Base-by-base conservation (phyloP, 2,888 invertebrate genomes). In the Ennomos erosarius region DNA sequence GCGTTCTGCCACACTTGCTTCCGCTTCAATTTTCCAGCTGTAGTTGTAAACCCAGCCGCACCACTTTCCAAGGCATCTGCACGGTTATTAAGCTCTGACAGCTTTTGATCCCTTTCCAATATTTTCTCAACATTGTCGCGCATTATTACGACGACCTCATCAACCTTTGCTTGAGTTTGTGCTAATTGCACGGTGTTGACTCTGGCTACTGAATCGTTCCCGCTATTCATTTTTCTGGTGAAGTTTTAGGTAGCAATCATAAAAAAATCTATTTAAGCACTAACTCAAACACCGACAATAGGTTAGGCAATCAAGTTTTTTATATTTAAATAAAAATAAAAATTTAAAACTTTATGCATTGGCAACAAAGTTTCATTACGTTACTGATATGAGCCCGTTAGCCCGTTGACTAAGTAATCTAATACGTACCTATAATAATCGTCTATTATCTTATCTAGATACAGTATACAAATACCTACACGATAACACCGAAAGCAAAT, bases 1-100 rank as follows among this genome's bases (percentile, higher is more conserved):
- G 98, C 94, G 91, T 99, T 99, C 92, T 98, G 98, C 96, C 98
- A 96, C 98, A 98, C 98, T 85, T 98, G 98, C 91, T 99, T 99
- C 84, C 98, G 94, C 92, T 99, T 99, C 73, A 99, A 94, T 93
- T 98, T 98, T 66, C 98, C 98, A 70, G 99, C 58, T 0, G 52
- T 52, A 1, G 42, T 47, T 8, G 52, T 49, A 35, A 59, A 59
- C 35, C 98, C 85, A 98, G 98, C 76, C 98, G 98, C 91, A 99
- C 98, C 98, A 83, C 97, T 97, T 79, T 98, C 98, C 68, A 98
- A 91, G 62, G 98, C 98, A 94, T 99, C 99, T 81, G 98, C 99
- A 83, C 98, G 94, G 84, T 98, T 97, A 81, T 99, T 98, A 71
- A 99, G 93, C 89, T 99, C 98, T 16, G 98, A 97, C 71, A 99